Evolutionary conservation across 92 coral and sea anemone genomes (phyloP), one percentile per base, ranked within the genome.

Genomic region (Zoanthus gigantus): DNA sequence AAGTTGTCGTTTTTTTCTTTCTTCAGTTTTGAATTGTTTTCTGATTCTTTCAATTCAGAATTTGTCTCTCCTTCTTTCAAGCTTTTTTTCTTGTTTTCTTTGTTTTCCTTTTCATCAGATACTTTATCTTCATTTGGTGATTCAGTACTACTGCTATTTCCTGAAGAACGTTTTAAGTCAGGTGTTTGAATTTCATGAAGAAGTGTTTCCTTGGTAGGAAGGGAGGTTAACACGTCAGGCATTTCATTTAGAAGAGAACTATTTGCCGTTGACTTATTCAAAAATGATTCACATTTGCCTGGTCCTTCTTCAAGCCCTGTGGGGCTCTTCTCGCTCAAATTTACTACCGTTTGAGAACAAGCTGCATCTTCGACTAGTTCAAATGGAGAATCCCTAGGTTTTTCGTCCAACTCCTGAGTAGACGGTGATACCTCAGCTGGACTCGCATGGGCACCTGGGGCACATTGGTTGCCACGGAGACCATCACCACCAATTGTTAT

Each of bases 381-480:
- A 50, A 52, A 71, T 34, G 48, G 29, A 9, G 56, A 83, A 14
- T 83, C 66, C 77, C 15, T 44, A 14, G 83, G n/a, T 1, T 65
- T 42, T 23, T 65, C 6, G 45, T 80, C 45, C n/a, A 9, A 23
- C 34, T 23, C 85, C 52, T 63, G 53, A 37, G 31, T 0, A 58
- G 28, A 16, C 9, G 14, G 50, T 6, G 14, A 71, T 4, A 31
- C 30, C 52, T 71, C 31, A 4, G 23, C 87, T 47, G 89, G 89
- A 68, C 82, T 91, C 71, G 92, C 75, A 74, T 87, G 89, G 12
- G 93, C 90, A 47, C 94, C 94, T 45, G 98, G 98, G 7, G 98
- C 98, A 42, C 81, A 89, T 72, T 89, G 96, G 83, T 95, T 86
- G 1, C 98, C 98, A 28, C 98, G 98, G 48, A 95, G 89, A 48